These are phyloP conservation scores for Morpho achilles DNA, from an alignment of 2,888 invertebrate genomes.

Conservation along the genomic window DNA sequence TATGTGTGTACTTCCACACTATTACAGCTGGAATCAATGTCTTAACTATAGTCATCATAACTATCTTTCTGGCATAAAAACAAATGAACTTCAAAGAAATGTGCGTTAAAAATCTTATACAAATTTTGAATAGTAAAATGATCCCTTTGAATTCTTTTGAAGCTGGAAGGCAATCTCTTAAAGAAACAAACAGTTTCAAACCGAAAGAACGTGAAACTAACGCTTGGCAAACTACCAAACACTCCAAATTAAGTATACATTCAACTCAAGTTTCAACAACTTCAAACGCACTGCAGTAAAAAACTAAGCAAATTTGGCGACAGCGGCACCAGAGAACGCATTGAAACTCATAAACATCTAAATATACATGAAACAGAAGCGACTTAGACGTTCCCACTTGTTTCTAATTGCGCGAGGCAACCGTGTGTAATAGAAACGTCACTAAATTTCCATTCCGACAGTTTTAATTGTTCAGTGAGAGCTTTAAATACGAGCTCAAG, in stretches of 20 bases:
- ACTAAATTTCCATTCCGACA: slow-evolving; percentile 47
- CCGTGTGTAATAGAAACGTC: slow-evolving; percentile 40
- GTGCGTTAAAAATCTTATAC: slow-evolving; percentile 2
- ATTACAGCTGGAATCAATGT: too few species aligned
- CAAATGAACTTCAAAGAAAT: slow-evolving; percentile 3
- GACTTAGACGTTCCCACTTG: slow-evolving; percentile 35
- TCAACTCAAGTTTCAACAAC: slow-evolving; percentile 21
- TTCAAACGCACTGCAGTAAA: slow-evolving; percentile 19
- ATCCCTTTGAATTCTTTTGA: slow-evolving; percentile 10
- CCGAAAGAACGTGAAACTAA: slow-evolving; percentile 17
- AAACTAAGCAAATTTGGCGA: slow-evolving; percentile 28
- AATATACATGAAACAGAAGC: slow-evolving; percentile 35
- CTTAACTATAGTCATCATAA: too few species aligned
- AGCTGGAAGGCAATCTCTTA: slow-evolving; percentile 13
- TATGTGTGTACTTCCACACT: too few species aligned
- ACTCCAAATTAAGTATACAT: slow-evolving; percentile 20
- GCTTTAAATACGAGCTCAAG: slow-evolving; percentile 55
- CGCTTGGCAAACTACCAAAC: slow-evolving; percentile 24
- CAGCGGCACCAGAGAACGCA: slow-evolving; percentile 22
- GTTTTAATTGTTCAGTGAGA: slow-evolving; percentile 51
- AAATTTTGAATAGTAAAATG: slow-evolving; percentile 7
- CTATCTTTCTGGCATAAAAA: neutral
- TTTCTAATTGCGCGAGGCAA: slow-evolving; percentile 38
- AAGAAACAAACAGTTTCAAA: slow-evolving; percentile 18
- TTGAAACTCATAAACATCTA: slow-evolving; percentile 40